Conservation (phyloP, 64 coral and sea anemone genomes). For the Actinia equina region DNA sequence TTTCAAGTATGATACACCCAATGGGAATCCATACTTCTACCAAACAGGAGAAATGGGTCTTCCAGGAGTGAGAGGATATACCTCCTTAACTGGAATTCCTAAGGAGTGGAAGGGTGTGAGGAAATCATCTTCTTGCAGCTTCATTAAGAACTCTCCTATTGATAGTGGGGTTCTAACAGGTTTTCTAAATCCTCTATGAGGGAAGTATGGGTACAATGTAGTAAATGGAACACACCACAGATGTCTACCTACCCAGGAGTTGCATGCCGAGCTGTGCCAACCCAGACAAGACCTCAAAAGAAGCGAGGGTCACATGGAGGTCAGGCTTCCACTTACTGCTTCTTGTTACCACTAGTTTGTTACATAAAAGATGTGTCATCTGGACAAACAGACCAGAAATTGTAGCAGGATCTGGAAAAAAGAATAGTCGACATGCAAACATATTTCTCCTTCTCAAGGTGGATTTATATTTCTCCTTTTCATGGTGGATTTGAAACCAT, state of each 20-base stretch:
- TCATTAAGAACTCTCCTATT: background rate
- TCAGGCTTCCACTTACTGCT: conserved; percentile 95
- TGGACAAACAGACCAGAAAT: conserved; percentile 83
- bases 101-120: background rate
- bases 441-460: background rate
- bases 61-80: no score
- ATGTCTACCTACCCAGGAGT: conserved; percentile 59
- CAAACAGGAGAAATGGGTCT: no score
- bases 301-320: conserved; percentile 81
- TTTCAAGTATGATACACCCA: no score
- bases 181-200: no score
- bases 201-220: no score
- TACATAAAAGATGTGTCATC: conserved; percentile 78
- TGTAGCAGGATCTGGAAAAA: conserved; percentile 50
- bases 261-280: conserved; percentile 70
- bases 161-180: background rate
- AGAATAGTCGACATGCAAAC: background rate
- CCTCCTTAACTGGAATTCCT: background rate
- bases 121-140: no score
- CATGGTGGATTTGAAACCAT: no score
- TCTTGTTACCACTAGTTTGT: conserved; percentile 84
- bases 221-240: background rate
- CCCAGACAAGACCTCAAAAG: conserved; percentile 86
- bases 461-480: no score
- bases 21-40: no score